Percentiles rank a stretch among this genome's conserved stretches.
These are phyloP conservation scores for Patella pellucida DNA, from an alignment of 2,888 invertebrate species.

Conservation along the genomic window DNA sequence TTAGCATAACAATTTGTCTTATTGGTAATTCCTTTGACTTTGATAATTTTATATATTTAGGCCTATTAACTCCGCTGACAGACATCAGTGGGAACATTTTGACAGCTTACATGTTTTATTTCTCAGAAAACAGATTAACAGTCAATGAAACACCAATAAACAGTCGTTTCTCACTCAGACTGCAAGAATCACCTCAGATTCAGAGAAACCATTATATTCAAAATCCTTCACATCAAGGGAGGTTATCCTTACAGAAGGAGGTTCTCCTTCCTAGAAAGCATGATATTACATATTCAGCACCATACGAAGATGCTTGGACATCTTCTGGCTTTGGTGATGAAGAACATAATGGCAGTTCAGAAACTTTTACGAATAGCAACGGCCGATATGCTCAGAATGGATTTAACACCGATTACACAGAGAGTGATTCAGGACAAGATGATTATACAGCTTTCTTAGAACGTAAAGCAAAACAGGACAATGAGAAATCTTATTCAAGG, in stretches of 20 bases:
- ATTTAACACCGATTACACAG: not conserved
- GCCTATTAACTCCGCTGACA: too few relatives aligned
- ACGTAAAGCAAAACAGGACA: not conserved
- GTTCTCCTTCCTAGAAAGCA: not conserved
- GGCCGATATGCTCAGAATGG: not conserved
- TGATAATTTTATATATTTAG: too few relatives aligned
- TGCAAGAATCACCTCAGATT: not conserved
- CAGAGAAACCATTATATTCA: not conserved
- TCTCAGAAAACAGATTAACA: not conserved
- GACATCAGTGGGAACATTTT: too few relatives aligned
- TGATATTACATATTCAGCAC: not conserved
- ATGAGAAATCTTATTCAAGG: too few relatives aligned
- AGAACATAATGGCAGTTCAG: not conserved
- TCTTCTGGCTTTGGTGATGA: conserved; percentile 3
- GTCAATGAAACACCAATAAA: not conserved
- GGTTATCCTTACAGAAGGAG: not conserved
- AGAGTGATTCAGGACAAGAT: not conserved
- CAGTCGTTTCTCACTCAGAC: not conserved
- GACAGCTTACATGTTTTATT: too few relatives aligned
- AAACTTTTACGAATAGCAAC: not conserved
- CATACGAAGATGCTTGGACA: not conserved
- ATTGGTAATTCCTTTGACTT: too few relatives aligned
- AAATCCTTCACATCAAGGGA: not conserved
- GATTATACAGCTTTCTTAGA: not conserved
- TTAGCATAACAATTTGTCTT: too few relatives aligned